A percentile compares a stretch with the other conserved stretches of the same genome.
These are phyloP conservation scores for Osmerus mordax DNA, from an alignment of 2,113 vertebrate species.

Conservation along the genomic window DNA sequence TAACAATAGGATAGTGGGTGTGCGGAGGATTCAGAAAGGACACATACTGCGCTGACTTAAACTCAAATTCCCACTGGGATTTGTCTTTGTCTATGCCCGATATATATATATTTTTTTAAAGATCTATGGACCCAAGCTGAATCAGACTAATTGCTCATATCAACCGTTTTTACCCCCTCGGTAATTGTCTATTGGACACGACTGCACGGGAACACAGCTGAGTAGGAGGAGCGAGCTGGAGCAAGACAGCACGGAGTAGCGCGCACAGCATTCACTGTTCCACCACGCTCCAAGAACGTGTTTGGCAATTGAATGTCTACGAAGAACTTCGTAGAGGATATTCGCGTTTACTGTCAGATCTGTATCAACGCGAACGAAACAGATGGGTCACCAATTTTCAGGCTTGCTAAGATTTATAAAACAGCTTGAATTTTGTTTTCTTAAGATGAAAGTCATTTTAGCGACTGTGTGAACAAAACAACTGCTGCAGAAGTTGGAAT, in stretches of 20 bases:
- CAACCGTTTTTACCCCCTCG: no score
- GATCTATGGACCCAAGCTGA: no score
- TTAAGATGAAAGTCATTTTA: conserved; percentile 13
- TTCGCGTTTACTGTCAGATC: not conserved
- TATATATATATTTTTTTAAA: no score
- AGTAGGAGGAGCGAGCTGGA: not conserved
- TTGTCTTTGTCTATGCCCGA: no score
- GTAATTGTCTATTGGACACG: not conserved
- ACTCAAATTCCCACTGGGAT: no score
- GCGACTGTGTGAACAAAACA: conserved; percentile 32
- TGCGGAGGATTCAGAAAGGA: no score
- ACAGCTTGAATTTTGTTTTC: not conserved
- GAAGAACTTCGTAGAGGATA: not conserved
- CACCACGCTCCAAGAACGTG: not conserved
- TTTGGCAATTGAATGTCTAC: not conserved
- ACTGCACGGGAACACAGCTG: not conserved
- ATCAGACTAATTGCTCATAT: no score
- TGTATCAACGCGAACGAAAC: not conserved
- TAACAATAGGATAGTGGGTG: no score
- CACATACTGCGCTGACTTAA: no score
- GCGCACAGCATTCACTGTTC: not conserved
- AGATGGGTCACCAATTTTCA: conserved; percentile 39
- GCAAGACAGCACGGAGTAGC: not conserved
- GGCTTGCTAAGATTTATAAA: not conserved
- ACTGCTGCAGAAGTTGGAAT: conserved; percentile 40